phyloP scores from a whole-genome alignment of 2,888 invertebrate genomes.

The Tryphoninae sp. region DNA sequence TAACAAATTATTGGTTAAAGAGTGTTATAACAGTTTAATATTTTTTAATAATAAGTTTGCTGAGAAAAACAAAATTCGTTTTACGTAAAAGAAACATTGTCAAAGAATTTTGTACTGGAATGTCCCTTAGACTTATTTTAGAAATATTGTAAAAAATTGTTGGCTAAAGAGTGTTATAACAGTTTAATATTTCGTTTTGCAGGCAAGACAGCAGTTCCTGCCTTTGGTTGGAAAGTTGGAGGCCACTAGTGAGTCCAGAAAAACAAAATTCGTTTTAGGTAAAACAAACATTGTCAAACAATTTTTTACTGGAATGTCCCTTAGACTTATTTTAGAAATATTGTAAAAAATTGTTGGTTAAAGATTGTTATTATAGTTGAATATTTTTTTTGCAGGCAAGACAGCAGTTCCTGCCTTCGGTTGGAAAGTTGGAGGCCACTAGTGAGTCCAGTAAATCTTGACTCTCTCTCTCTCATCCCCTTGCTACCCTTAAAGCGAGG shows the following conservation, averaged over 20 bases:
- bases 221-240: constrained; percentile 74
- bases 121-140: constrained; percentile 46
- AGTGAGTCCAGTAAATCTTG: constrained; percentile 80
- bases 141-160: constrained; percentile 19
- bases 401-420: constrained; percentile 54
- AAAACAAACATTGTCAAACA: too few relatives aligned
- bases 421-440: constrained; percentile 77
- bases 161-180: constrained; percentile 69
- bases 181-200: constrained; percentile 73
- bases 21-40: too few relatives aligned
- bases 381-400: constrained; percentile 67
- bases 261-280: constrained; percentile 59
- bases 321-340: constrained; percentile 25
- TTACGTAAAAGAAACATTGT: too few relatives aligned
- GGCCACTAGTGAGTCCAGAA: constrained; percentile 79
- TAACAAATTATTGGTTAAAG: too few relatives aligned
- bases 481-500: constrained; percentile 53
- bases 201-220: constrained; percentile 35
- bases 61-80: constrained; percentile 71
- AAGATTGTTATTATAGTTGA: constrained; percentile 74
- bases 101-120: background rate
- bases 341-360: constrained; percentile 31
- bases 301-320: constrained; percentile 23
- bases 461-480: constrained; percentile 63
- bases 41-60: too few relatives aligned